These are phyloP conservation scores for Turritopsis dohrnii DNA, from an alignment of 30 jellyfish, hydroid and myxozoan genomes.

Conservation along the genomic window DNA sequence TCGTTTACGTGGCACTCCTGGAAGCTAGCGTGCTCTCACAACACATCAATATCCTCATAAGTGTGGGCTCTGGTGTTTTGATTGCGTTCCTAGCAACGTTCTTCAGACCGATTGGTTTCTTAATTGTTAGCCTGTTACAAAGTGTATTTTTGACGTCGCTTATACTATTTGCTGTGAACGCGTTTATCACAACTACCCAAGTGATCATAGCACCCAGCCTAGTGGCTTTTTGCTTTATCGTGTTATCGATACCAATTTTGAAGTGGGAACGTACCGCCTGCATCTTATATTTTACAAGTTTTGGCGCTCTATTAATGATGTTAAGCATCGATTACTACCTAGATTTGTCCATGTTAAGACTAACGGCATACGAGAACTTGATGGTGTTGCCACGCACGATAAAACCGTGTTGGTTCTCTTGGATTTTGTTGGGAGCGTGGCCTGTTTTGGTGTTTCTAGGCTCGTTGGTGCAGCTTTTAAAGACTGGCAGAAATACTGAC, in stretches of 20 bases:
- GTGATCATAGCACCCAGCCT: conserved; percentile 64
- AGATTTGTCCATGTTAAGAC: conserved; percentile 56
- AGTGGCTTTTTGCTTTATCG: conserved; percentile 49
- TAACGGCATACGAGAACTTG: conserved; percentile 39
- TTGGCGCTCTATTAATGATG: conserved; percentile 67
- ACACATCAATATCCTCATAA: conserved; percentile 47
- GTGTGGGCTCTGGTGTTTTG: conserved; percentile 71
- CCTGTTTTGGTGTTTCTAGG: conserved; percentile 68
- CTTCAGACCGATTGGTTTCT: conserved; percentile 54
- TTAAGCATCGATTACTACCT: conserved; percentile 62
- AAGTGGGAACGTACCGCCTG: conserved; percentile 47
- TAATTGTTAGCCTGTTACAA: conserved; percentile 53
- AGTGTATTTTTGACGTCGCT: conserved; percentile 46
- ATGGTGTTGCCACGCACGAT: conserved; percentile 22
- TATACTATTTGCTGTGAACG: conserved; percentile 36
- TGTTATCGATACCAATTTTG: conserved; percentile 30
- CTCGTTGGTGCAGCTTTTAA: conserved; percentile 65
- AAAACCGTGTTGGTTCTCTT: conserved; percentile 85
- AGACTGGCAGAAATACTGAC: conserved; percentile 65
- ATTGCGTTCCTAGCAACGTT: conserved; percentile 61
- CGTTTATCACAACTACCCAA: conserved; percentile 32
- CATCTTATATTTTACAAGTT: conserved; percentile 71
- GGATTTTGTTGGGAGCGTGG: conserved; percentile 73
- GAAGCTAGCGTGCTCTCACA: conserved; percentile 38
- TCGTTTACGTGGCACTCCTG: conserved; percentile 43